Evolutionary conservation across 2,888 invertebrate genomes (phyloP), one percentile per base, ranked within the genome.

Genomic region (Homarus gammarus): DNA sequence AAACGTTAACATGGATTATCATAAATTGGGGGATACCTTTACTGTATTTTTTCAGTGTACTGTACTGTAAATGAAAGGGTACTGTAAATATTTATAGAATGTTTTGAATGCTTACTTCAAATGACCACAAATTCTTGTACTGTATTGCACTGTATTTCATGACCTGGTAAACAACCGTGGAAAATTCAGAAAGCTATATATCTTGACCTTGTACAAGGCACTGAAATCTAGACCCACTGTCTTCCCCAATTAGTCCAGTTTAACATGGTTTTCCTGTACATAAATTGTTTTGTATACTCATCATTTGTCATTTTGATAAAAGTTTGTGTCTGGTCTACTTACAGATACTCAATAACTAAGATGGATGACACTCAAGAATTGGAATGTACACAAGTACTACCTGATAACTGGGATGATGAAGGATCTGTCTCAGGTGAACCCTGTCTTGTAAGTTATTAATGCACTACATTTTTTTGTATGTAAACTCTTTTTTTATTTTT

Each of bases 331-430:
- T 56, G 10, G 18, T 18, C 18, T 56, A 18, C 2, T 18, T 56
- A 18, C 56, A 56, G 56, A 56, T 56, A 64, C 10, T 6, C 27
- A 64, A 2, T 8, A 27, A 27, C 61, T 36, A 40, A 44, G 40
- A 88, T 88, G 88, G 88, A 88, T 77, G 73, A 83, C 31, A 83
- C 82, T 31, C 77, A 77, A 73, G 33, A 36, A 18, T 49, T 88
- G 10, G 88, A 88, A 33, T 88, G 88, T 27, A 88, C 88, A 8
- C 88, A 88, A 49, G 88, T 83, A 31, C 40, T 88, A 10, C 64
- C 81, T 27, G 64, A 75, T 77, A 83, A 88, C 56, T 68, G 73
- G 75, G 83, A 83, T 68, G 77, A 75, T 51, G 81, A 81, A 27
- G 70, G 44, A n/a, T 36, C 38, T 44, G 15, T 18, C 44, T n/a